Conservation (phyloP, 1,140 invertebrate genomes). For the Saxidomus purpurata region DNA sequence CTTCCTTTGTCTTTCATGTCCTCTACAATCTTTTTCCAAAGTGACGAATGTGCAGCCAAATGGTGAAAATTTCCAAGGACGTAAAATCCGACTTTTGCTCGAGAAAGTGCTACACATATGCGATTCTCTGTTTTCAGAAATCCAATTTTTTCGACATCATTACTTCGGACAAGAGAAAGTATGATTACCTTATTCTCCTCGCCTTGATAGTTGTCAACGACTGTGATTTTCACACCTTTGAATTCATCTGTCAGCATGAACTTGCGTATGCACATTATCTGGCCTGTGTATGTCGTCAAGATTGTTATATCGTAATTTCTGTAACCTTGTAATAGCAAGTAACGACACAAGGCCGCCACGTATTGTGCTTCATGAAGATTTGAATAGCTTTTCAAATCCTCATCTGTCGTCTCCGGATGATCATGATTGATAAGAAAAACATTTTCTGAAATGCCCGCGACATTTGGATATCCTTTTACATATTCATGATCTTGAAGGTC, state of each 20-base stretch:
- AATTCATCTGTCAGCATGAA: slow-evolving; percentile 74
- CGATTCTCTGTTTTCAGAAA: slow-evolving; percentile 91
- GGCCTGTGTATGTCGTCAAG: slow-evolving; percentile 72
- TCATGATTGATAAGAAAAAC: slow-evolving; percentile 85
- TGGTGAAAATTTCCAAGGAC: slow-evolving; percentile 91
- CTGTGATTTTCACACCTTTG: slow-evolving; percentile 87
- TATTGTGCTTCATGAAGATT: slow-evolving; percentile 84
- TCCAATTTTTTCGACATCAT: slow-evolving; percentile 92
- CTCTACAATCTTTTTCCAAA: slow-evolving; percentile 85
- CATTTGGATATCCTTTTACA: slow-evolving; percentile 77
- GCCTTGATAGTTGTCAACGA: slow-evolving; percentile 92
- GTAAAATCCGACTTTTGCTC: slow-evolving; percentile 92
- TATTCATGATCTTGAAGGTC: slow-evolving; percentile 79
- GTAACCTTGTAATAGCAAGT: slow-evolving; percentile 85
- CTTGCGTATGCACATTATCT: slow-evolving; percentile 78
- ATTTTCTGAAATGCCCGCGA: slow-evolving; percentile 83
- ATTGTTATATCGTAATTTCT: slow-evolving; percentile 36
- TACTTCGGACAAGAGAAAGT: slow-evolving; percentile 93
- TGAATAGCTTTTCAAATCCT: slow-evolving; percentile 81
- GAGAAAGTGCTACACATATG: slow-evolving; percentile 94
- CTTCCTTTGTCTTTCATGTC: slow-evolving; percentile 67
- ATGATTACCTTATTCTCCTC: slow-evolving; percentile 95
- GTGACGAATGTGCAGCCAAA: slow-evolving; percentile 83
- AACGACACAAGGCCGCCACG: slow-evolving; percentile 75
- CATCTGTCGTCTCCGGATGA: slow-evolving; percentile 74